Evolutionary conservation across 2,888 invertebrate genomes (phyloP), one percentile per base, ranked within the genome.

Genomic region (Temnothorax unifasciatus): DNA sequence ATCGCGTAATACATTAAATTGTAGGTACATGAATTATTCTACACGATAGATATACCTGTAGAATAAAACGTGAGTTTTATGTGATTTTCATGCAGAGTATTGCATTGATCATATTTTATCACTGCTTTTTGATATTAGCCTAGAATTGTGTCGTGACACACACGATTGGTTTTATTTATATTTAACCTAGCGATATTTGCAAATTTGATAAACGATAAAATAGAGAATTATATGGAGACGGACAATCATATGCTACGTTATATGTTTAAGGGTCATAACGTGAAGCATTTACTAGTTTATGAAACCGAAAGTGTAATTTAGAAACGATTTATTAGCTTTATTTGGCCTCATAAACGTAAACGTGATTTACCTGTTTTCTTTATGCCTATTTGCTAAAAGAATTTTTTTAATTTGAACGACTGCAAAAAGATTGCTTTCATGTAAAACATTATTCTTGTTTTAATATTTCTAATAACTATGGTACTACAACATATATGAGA

Each of bases 281-380:
- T 66, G 61, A 59, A 69, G 41, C 41, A 61, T 83, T 79, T 83
- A 83, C 13, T 68, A 52, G 68, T 52, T 41, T 29, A 41, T 68
- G 38, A 61, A 69, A 77, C 29, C 3, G 69, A 66, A 83, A 83
- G 47, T 69, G 21, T 41, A 68, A 77, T 68, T 77, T 68, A 29
- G 15, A 54, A 57, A 68, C 44, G 44, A 41, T 77, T 68, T 54
- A 54, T 77, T 64, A 76, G 54, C 25, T 25, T 77, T 41, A 13
- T 18, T 41, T 25, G 15, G 18, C 3, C 13, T 54, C 34, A 54
- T 18, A 13, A 44, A 29, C 11, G 34, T 21, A 18, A 59, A 81
- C 4, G 13, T 81, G 73, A 73, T 73, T 50, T 54, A 34, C 15
- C 18, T 54, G 13, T 44, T 13, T 68, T 44, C n/a, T 18, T 76